These are phyloP conservation scores for Catocala fraxini DNA, from an alignment of 2,888 invertebrate genomes.

Conservation along the genomic window DNA sequence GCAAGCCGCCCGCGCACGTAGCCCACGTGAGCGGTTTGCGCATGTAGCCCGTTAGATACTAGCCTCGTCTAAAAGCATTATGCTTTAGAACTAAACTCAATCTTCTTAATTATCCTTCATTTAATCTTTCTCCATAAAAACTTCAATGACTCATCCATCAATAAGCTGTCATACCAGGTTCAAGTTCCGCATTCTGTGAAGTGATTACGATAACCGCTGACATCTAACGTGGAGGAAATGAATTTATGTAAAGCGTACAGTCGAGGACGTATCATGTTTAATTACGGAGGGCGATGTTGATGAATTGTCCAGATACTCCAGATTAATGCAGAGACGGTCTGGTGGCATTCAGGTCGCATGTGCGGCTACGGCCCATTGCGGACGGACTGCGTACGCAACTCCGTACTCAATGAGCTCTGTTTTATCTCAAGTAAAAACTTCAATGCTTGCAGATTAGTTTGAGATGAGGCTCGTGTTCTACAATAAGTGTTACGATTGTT, in stretches of 20 bases:
- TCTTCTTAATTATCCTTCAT: no score
- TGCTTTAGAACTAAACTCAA: no score
- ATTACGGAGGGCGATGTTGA: conserved; percentile 70
- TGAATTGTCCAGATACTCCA: conserved; percentile 67
- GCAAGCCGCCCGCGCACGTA: no score
- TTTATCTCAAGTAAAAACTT: conserved; percentile 66
- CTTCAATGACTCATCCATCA: conserved; percentile 6
- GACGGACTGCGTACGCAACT: conserved; percentile 54
- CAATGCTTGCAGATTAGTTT: conserved; percentile 60
- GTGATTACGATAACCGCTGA: conserved; percentile 26
- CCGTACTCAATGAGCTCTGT: conserved; percentile 69
- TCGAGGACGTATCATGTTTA: conserved; percentile 54
- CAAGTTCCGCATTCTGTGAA: conserved; percentile 41
- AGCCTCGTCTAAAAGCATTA: no score
- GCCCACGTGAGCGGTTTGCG: no score
- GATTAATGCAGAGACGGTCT: conserved; percentile 76
- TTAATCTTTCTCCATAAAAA: neutral
- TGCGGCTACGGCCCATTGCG: conserved; percentile 68
- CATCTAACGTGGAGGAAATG: conserved; percentile 33
- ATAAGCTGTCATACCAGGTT: conserved; percentile 20
- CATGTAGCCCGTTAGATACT: no score
- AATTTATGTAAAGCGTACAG: conserved; percentile 16
- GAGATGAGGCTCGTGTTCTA: conserved; percentile 29
- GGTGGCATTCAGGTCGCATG: conserved; percentile 81
- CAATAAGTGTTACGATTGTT: conserved; percentile 25